Evolutionary conservation across 1,140 invertebrate genomes (phyloP), one percentile per base, ranked within the genome.

Genomic region (Drosophila oshimai): DNA sequence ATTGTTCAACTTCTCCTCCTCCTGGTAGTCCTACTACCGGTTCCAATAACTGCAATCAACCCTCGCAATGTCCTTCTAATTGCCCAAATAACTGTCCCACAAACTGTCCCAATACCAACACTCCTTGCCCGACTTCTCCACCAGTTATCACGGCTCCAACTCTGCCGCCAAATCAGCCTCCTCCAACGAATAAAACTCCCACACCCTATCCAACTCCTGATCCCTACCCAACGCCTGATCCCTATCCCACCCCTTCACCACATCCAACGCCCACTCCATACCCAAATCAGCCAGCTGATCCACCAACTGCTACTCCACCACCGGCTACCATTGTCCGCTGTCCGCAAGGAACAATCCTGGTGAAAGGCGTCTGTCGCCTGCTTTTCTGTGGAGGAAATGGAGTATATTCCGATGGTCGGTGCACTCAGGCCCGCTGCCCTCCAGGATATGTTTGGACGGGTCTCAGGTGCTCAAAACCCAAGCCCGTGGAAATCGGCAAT

Each of bases 401-500:
- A 9, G 15, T 69, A 3, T 65, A 60, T 9, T 5, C 5, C 3
- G 22, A 45, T 4, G 83, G 60, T 2, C 49, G 45, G 2, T 90
- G 88, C 44, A 45, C 70, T 2, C 26, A 61, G 10, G 31, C 50
- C 0, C 54, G 31, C 6, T 90, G 88, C 31, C 88, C 88, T 1
- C 6, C 34, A 0, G 76, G 83, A 31, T 81, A 69, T 1, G 26
- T 41, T n/a, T 90, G 88, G 88, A 75, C 46, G 2, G 83, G 65
- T 1, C 36, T 51, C n/a, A 72, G 34, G 5, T 89, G 88, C 29
- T 65, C 44, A 2, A 9, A 20, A 0, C 65, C 67, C 0, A 12
- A 71, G 10, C 61, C 68, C 2, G 49, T 37, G 4, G 50, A 68
- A 4, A 9, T 81, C 0, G 33, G 24, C 10, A 39, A 55, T 6